phyloP scores from a whole-genome alignment of 2,888 invertebrate genomes.

The Colostygia pectinataria region DNA sequence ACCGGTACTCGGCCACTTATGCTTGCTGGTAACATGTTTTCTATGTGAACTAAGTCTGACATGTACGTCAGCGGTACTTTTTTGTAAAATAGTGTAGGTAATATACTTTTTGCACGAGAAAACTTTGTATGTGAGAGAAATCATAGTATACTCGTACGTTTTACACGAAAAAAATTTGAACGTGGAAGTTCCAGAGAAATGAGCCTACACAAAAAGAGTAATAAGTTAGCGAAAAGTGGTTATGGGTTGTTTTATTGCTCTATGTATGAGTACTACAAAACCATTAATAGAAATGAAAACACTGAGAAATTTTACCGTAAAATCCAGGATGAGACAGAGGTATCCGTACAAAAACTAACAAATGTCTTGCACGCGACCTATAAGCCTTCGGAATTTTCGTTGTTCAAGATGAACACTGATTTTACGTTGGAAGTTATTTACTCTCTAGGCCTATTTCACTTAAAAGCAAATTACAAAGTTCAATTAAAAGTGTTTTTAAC shows the following conservation, averaged over 20 bases:
- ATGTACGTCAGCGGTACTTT: neutral
- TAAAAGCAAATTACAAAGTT: neutral
- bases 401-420: constrained; percentile 41
- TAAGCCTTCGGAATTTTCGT: constrained; percentile 18
- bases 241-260: no score
- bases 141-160: no score
- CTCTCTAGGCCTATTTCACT: constrained; percentile 25
- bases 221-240: no score
- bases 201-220: no score
- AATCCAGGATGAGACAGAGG: neutral
- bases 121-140: no score
- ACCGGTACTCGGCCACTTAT: no score
- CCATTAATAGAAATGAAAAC: no score
- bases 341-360: constrained; percentile 22
- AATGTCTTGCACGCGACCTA: constrained; percentile 18
- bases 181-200: no score
- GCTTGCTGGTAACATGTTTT: neutral
- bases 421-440: constrained; percentile 43
- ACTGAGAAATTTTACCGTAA: neutral
- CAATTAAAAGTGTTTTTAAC: no score
- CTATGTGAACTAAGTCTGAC: neutral
- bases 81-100: constrained; percentile 2
- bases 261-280: no score
- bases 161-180: no score
- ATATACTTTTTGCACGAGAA: neutral